phyloP scores from a whole-genome alignment of 2,888 invertebrate species.

The Phasia obesa region DNA sequence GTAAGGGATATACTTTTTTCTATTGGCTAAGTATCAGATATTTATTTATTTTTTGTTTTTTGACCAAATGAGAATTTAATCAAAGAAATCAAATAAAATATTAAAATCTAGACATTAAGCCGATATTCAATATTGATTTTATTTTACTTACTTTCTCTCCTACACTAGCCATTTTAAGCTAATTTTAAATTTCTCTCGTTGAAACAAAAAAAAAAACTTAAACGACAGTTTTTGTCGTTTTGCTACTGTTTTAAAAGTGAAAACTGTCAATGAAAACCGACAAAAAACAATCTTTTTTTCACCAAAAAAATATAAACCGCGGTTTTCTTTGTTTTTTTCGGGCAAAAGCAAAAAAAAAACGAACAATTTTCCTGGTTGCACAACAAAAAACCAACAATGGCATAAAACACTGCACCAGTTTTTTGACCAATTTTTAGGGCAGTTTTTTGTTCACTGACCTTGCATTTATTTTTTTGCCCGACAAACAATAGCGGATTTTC shows the following conservation, averaged over 20 bases:
- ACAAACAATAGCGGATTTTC: slow-evolving; percentile 63
- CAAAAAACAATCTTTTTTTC: too few relatives aligned
- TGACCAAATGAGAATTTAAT: too few relatives aligned
- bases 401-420: slow-evolving; percentile 77
- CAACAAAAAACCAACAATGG: slow-evolving; percentile 19
- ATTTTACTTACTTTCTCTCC: too few relatives aligned
- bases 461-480: slow-evolving; percentile 45
- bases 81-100: too few relatives aligned
- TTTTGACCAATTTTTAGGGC: slow-evolving; percentile 80
- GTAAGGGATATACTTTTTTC: too few relatives aligned
- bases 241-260: not conserved
- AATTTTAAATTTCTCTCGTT: not conserved
- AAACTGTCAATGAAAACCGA: not conserved
- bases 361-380: not conserved
- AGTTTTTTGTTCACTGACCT: slow-evolving; percentile 75
- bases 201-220: not conserved
- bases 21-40: too few relatives aligned
- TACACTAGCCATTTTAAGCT: too few relatives aligned
- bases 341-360: slow-evolving; percentile 21
- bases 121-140: too few relatives aligned
- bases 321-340: slow-evolving; percentile 5
- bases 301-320: not conserved
- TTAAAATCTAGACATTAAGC: too few relatives aligned
- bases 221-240: not conserved
- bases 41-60: too few relatives aligned